Evolutionary conservation across 2,888 invertebrate species (phyloP), one percentile per base, ranked within the genome.

Genomic region (Thera obeliscata): DNA sequence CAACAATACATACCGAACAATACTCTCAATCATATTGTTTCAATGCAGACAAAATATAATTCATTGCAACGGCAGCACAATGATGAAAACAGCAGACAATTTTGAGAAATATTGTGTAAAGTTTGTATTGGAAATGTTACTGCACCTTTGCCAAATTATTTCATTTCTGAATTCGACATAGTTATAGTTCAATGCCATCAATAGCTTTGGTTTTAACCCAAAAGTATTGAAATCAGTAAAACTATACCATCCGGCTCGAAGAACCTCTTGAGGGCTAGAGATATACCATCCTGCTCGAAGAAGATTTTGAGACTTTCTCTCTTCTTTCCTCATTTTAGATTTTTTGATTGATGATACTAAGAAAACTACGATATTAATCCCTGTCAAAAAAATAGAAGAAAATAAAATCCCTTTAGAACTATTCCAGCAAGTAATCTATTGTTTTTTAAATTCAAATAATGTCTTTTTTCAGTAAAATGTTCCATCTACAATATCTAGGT

Each of bases 1-100:
- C 75, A 84, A 83, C 80, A 74, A 84, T 83, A 79, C 65, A 84
- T 1, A 79, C 67, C 69, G 70, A 82, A 86, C 85, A 87, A 87
- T 86, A 82, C 79, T 77, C 81, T 81, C 82, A 78, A 84, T 84
- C 79, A 75, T 79, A 88, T 89, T 89, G 89, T 88, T 87, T 84
- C 79, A 78, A 70, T 57, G 62, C 71, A 71, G 70, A 74, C 68
- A 67, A 67, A 22, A 22, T 22, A 58, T 66, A 56, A 65, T 68
- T 61, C 69, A 66, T 58, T 67, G 69, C 58, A 33, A 59, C 56
- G 57, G 36, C 41, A 49, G 43, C 41, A 41, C 46, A 46, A 61
- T 70, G 71, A 69, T 43, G 69, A 74, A 67, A 71, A 68, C 57
- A 61, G 50, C 54, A 9, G 58, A 36, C 64, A 64, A 63, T 59